Conservation (phyloP, 2,888 invertebrate species). For the Amphipoea lucens region DNA sequence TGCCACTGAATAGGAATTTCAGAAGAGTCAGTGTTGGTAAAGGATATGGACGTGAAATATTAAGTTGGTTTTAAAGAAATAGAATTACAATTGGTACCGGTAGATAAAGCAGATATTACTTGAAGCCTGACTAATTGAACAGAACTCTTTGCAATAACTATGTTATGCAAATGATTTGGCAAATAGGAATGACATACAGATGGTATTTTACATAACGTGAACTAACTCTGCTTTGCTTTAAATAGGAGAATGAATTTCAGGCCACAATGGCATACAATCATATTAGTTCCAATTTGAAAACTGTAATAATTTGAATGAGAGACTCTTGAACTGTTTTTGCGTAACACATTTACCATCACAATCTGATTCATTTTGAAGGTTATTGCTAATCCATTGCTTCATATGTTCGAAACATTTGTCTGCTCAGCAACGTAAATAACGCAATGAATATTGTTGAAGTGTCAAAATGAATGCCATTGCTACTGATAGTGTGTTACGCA, state of each 20-base stretch:
- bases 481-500: no score
- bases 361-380: no score
- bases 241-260: neutral
- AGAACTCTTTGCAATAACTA: neutral
- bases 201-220: neutral
- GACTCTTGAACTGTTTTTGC: neutral
- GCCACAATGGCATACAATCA: neutral
- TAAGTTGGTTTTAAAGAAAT: no score
- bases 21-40: neutral
- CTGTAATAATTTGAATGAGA: neutral
- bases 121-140: no score
- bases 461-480: no score
- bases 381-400: no score
- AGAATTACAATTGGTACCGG: neutral
- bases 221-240: no score
- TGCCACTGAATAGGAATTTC: neutral
- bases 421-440: no score
- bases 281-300: neutral
- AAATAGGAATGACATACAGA: neutral
- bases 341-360: no score
- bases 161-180: neutral
- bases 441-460: no score
- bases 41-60: neutral
- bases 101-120: neutral
- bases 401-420: no score